Base-by-base conservation (phyloP, 2,888 invertebrate genomes). In the Ophioninae sp. region DNA sequence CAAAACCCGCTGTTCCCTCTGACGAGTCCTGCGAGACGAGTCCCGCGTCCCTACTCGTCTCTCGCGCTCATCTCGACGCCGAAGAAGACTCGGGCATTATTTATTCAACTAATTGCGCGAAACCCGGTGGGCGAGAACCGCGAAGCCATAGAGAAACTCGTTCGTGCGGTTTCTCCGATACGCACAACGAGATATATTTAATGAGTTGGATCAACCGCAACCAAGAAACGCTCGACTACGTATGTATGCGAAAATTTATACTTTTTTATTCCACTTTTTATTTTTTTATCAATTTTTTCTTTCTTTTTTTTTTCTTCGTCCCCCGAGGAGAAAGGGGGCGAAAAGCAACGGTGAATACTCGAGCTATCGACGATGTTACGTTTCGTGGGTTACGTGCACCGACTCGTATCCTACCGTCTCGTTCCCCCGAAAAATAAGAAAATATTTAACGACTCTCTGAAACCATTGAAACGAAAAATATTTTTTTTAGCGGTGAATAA, bases 61-160 rank as follows among this genome's bases (percentile, higher is more conserved):
- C 65, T 23, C 17, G 37, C 20, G 51, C 37, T 76, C 56, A 65
- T 63, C 73, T 74, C 81, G 44, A 44, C 67, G 74, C 71, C 51
- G 39, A 22, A 65, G 37, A 67, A 65, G 67, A 56, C 59, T 76
- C 6, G 76, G 6, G 76, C 87, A 88, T 90, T 89, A 88, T 89
- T 90, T 89, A 89, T 90, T 89, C 89, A 87, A 80, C 87, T 90
- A 90, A 90, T 90, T 90, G 88, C 83, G 83, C 83, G 83, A 69
- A 81, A 69, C 80, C 68, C 67, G 73, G 81, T 85, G 85, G 79
- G 68, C 82, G 86, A 82, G 78, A 72, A 81, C 74, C 78, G 77
- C 72, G 77, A 76, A 81, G 81, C 79, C 80, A 41, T 77, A 79
- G 71, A 56, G 78, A 80, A 81, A 77, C 80, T 81, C 75, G 76